phyloP scores from a whole-genome alignment of 2,797 vertebrate genomes.

The Aphelocoma californica region DNA sequence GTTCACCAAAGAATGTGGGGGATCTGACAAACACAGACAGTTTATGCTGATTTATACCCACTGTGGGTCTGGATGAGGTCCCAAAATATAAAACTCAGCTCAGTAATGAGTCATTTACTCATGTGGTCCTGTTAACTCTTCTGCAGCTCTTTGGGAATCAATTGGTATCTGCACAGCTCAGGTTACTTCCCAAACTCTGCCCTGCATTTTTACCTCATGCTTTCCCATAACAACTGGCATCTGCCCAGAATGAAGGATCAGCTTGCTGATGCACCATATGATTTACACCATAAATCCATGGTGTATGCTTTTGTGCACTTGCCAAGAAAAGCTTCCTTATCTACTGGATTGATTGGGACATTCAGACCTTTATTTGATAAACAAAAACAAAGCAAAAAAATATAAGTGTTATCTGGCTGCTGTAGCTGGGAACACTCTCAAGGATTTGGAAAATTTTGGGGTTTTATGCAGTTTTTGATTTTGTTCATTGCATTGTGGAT shows the following conservation, averaged over 20 bases:
- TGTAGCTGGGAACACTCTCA: neutral
- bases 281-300: neutral
- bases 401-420: neutral
- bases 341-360: neutral
- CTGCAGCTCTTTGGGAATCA: neutral
- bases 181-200: neutral
- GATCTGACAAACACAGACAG: neutral
- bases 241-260: neutral
- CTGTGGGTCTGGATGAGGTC: neutral
- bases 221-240: neutral
- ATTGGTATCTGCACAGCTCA: neutral
- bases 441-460: neutral
- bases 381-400: neutral
- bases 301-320: neutral
- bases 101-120: neutral
- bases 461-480: neutral
- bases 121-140: neutral
- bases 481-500: neutral
- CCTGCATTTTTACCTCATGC: neutral
- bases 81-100: neutral
- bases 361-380: neutral
- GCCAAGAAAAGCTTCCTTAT: neutral
- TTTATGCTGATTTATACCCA: conserved; percentile 2
- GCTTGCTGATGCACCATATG: neutral
- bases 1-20: neutral